These are phyloP conservation scores for Notolepis coatsorum DNA, from an alignment of 2,797 vertebrate species.

Conservation along the genomic window DNA sequence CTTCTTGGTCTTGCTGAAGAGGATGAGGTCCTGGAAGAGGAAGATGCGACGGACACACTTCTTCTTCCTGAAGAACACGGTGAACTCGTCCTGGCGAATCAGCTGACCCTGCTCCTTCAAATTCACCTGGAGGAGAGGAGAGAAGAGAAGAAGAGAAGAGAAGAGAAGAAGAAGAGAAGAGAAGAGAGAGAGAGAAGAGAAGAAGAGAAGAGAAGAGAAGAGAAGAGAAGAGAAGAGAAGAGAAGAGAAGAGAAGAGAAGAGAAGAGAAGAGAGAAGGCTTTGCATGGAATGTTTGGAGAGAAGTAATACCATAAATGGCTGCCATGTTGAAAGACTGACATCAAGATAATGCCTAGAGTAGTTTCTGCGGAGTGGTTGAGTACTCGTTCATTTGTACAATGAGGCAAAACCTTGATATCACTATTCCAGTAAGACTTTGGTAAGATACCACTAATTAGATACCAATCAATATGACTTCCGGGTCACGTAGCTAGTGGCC, in stretches of 20 bases:
- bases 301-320: no score
- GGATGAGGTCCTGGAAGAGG: conserved; percentile 84
- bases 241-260: neutral
- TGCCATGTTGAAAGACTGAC: no score
- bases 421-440: no score
- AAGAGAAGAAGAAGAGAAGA: neutral
- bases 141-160: neutral
- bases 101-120: conserved; percentile 85
- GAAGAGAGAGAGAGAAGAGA: neutral
- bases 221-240: neutral
- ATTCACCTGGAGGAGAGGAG: conserved; percentile 73
- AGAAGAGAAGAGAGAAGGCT: no score
- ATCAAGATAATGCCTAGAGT: no score
- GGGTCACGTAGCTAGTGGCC: no score
- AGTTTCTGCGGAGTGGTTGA: no score
- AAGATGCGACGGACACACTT: conserved; percentile 83
- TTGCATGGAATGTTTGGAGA: no score
- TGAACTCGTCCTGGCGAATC: conserved; percentile 83
- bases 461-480: no score
- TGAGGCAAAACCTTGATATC: no score
- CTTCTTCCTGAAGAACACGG: conserved; percentile 81
- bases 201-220: neutral
- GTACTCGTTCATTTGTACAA: no score
- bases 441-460: no score
- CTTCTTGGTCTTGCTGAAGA: conserved; percentile 85